These are phyloP conservation scores for Drosophila pandora DNA, from an alignment of 1,140 invertebrate species.

Conservation along the genomic window DNA sequence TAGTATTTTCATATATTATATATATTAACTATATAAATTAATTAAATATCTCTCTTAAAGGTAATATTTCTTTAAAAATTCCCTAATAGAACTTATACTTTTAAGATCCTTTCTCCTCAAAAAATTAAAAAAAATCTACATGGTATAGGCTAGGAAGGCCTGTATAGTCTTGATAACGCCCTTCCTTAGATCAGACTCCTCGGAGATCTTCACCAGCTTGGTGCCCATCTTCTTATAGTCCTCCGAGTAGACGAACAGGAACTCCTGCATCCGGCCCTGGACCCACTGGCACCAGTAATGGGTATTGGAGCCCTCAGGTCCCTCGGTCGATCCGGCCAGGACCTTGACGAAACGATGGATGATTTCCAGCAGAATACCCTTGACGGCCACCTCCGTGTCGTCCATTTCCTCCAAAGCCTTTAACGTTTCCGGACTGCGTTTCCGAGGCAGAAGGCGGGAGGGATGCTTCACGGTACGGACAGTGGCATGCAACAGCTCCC, in stretches of 20 bases:
- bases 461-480: slow-evolving; percentile 30
- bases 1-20: too few relatives aligned
- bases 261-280: slow-evolving; percentile 33
- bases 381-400: background rate
- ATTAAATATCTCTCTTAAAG: too few relatives aligned
- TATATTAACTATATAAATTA: too few relatives aligned
- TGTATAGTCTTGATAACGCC: slow-evolving; percentile 19
- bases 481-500: slow-evolving; percentile 47
- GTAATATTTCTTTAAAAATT: too few relatives aligned
- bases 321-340: slow-evolving; percentile 1
- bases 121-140: background rate
- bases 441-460: background rate
- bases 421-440: background rate
- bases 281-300: slow-evolving; percentile 55
- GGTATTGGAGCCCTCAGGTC: background rate
- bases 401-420: background rate
- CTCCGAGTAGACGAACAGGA: slow-evolving; percentile 36
- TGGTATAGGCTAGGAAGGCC: slow-evolving; percentile 27
- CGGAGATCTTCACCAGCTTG: slow-evolving; percentile 17
- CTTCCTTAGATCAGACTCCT: slow-evolving; percentile 8
- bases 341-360: slow-evolving; percentile 12
- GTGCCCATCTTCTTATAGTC: slow-evolving; percentile 20
- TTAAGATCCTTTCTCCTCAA: too few relatives aligned
- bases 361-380: slow-evolving; percentile 25
- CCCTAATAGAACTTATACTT: too few relatives aligned